Percentiles rank a stretch among this genome's conserved stretches.
Conservation (phyloP, 2,113 vertebrate genomes). For the Micromys minutus region DNA sequence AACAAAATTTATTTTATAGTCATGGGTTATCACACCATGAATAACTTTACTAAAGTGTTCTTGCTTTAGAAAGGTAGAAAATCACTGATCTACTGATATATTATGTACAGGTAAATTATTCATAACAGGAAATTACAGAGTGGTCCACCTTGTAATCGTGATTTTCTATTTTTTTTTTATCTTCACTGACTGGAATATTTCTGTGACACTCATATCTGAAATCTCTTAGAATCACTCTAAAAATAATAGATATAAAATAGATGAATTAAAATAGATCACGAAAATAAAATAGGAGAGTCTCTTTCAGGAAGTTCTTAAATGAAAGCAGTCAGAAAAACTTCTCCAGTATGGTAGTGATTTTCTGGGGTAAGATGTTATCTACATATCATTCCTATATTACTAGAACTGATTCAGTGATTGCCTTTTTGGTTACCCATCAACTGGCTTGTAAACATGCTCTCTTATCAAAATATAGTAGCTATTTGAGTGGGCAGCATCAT, state of each 20-base stretch:
- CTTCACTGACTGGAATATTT: neutral
- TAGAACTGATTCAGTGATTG: too few species aligned
- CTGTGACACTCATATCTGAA: neutral
- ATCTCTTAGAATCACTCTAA: neutral
- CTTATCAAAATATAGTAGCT: neutral
- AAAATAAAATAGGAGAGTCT: neutral
- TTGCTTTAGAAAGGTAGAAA: neutral
- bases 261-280: neutral
- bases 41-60: neutral
- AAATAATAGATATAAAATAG: neutral
- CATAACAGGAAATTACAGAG: neutral
- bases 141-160: too few species aligned
- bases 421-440: neutral
- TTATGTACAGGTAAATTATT: neutral
- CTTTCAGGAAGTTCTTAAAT: neutral
- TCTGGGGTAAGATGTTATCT: neutral
- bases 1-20: neutral
- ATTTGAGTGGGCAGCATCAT: neutral
- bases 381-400: neutral
- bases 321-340: neutral
- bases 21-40: neutral
- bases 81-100: neutral
- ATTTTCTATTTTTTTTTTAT: fast-evolving
- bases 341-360: neutral
- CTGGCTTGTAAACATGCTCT: fast-evolving